Percentiles rank a stretch among this genome's conserved stretches.
Evolutionary conservation across 53 echinoderm and acorn worm species (phyloP).

Genomic region (Holothuria leucospilota): DNA sequence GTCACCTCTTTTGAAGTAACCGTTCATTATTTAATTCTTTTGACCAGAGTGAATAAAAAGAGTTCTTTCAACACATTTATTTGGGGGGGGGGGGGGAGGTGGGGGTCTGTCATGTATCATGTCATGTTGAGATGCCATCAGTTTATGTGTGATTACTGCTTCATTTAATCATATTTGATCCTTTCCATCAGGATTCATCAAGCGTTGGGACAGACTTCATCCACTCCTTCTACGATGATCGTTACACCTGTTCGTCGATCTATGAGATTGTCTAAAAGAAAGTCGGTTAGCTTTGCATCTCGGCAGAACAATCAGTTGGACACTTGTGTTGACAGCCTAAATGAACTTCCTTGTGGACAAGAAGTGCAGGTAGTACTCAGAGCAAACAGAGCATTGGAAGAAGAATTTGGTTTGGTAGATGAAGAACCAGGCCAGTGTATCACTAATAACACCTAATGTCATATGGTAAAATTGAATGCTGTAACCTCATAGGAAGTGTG

Average conservation of each 20-base stretch:
- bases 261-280: conserved; percentile 73
- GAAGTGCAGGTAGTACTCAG: conserved; percentile 74
- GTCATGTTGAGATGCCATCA: too few species aligned
- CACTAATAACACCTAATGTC: neutral
- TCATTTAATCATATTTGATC: neutral
- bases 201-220: conserved; percentile 44
- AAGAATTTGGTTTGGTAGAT: conserved; percentile 58
- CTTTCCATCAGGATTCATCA: conserved; percentile 61
- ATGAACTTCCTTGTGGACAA: conserved; percentile 46
- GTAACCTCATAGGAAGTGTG: too few species aligned
- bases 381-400: conserved; percentile 80
- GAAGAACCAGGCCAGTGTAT: neutral
- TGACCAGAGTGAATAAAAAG: too few species aligned
- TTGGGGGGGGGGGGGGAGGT: too few species aligned
- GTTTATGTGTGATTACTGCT: too few species aligned
- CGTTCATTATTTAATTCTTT: too few species aligned
- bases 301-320: conserved; percentile 7
- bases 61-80: too few species aligned
- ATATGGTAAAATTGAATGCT: too few species aligned
- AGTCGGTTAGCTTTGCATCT: conserved; percentile 51
- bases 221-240: conserved; percentile 66
- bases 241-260: conserved; percentile 93
- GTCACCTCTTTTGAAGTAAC: too few species aligned
- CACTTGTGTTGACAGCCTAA: conserved; percentile 70
- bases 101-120: too few species aligned